These are phyloP conservation scores for Jaculus jaculus DNA, from an alignment of 2,113 vertebrate genomes.

Conservation along the genomic window DNA sequence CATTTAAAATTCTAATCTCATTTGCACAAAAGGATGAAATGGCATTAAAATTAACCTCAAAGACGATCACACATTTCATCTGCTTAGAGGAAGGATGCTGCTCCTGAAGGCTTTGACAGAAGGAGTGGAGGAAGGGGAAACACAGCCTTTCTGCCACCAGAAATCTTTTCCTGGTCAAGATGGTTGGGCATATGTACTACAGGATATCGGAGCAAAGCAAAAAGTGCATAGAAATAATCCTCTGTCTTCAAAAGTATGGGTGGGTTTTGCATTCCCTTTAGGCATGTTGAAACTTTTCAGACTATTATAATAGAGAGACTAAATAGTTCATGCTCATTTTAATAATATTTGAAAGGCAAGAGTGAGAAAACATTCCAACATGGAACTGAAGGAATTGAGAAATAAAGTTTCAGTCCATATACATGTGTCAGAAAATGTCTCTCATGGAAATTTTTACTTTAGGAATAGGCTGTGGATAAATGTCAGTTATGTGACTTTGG, in stretches of 20 bases:
- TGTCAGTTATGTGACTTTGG: neutral
- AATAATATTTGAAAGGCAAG: neutral
- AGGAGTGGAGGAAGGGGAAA: constrained; percentile 25
- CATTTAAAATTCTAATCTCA: constrained; percentile 73
- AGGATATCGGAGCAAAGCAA: constrained; percentile 7
- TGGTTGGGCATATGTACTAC: constrained; percentile 7
- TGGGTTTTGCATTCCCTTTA: neutral
- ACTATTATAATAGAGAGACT: neutral
- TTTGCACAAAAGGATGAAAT: constrained; percentile 64
- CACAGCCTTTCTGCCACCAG: neutral
- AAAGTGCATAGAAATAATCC: neutral
- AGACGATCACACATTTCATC: constrained; percentile 54
- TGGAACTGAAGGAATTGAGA: neutral
- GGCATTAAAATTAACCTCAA: constrained; percentile 50
- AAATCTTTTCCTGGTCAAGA: constrained; percentile 46
- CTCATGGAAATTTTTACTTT: neutral
- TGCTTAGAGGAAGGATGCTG: constrained; percentile 25
- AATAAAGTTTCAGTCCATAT: neutral
- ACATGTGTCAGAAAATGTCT: neutral
- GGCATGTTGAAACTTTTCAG: neutral
- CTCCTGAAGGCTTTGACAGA: constrained; percentile 15
- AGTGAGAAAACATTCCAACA: neutral
- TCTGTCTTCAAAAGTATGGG: neutral
- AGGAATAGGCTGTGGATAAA: neutral
- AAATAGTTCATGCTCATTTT: neutral